Evolutionary conservation across 2,797 vertebrate species (phyloP).

Genomic region (Lerista edwardsae): DNA sequence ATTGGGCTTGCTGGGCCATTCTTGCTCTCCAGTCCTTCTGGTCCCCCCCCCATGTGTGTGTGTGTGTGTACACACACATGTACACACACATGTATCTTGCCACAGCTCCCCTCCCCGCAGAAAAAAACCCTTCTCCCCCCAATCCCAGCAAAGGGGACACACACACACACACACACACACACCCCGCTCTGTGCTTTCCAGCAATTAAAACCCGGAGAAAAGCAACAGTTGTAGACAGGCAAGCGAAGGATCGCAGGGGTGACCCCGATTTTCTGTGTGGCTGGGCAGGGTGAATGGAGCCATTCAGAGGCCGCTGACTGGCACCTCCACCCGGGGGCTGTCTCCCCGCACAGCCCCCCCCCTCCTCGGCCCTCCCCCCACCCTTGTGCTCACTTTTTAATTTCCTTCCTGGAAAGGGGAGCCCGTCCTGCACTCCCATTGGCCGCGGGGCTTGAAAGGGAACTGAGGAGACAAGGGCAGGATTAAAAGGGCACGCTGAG

Average conservation of each 20-base stretch:
- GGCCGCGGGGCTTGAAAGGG: slow-evolving; percentile 65
- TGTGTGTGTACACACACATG: too few species aligned
- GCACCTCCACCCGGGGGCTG: slow-evolving; percentile 80
- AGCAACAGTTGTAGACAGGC: slow-evolving; percentile 85
- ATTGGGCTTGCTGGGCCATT: slow-evolving; percentile 43
- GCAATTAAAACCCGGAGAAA: slow-evolving; percentile 83
- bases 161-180: slow-evolving; percentile 48
- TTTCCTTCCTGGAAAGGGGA: slow-evolving; percentile 68
- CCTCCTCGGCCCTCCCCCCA: background rate
- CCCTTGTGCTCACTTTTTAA: too few species aligned
- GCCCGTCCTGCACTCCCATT: slow-evolving; percentile 68
- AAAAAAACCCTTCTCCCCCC: slow-evolving; percentile 22
- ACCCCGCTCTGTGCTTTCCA: slow-evolving; percentile 62
- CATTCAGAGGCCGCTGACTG: slow-evolving; percentile 82
- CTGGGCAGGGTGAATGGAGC: slow-evolving; percentile 90
- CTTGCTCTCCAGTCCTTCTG: slow-evolving; percentile 36
- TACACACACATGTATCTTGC: too few species aligned
- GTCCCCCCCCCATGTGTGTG: slow-evolving; percentile 30
- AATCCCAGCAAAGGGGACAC: slow-evolving; percentile 62
- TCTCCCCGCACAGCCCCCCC: background rate
- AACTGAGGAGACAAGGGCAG: slow-evolving; percentile 68
- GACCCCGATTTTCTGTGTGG: slow-evolving; percentile 92
- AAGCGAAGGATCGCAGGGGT: slow-evolving; percentile 80
- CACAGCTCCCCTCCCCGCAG: background rate
- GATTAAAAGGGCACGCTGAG: slow-evolving; percentile 71